These are phyloP conservation scores for Napeogenes sylphis DNA, from an alignment of 2,888 invertebrate genomes.

Conservation along the genomic window DNA sequence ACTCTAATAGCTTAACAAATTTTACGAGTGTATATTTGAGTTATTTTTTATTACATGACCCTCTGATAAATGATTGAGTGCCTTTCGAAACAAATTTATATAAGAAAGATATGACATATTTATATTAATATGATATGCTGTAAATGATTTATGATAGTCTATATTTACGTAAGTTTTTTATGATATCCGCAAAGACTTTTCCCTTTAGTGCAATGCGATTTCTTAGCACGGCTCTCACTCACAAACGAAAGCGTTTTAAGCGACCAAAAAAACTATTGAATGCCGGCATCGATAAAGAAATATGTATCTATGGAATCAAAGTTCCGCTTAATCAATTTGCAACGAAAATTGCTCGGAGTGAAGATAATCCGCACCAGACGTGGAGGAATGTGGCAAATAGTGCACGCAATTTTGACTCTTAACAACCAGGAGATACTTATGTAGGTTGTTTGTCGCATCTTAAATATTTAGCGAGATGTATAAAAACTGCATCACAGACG, in stretches of 20 bases:
- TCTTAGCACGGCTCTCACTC: conserved; percentile 27
- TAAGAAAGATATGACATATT: not conserved
- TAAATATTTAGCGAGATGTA: conserved; percentile 55
- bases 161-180: not conserved
- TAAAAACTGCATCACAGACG: conserved; percentile 63
- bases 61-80: conserved; percentile 22
- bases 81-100: conserved; percentile 14
- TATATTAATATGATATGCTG: conserved; percentile 17
- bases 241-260: conserved; percentile 27
- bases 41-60: conserved; percentile 22
- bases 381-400: conserved; percentile 32
- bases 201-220: conserved; percentile 16
- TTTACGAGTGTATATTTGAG: conserved; percentile 37
- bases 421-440: conserved; percentile 17
- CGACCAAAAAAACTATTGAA: conserved; percentile 21
- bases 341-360: conserved; percentile 35
- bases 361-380: conserved; percentile 37
- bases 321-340: conserved; percentile 41
- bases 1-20: conserved; percentile 55
- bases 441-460: conserved; percentile 22
- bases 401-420: conserved; percentile 24
- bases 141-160: not conserved
- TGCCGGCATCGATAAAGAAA: conserved; percentile 29
- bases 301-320: conserved; percentile 36
- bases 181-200: conserved; percentile 13